These are phyloP conservation scores for Priocnemis perturbator DNA, from an alignment of 2,888 invertebrate species.

Conservation along the genomic window DNA sequence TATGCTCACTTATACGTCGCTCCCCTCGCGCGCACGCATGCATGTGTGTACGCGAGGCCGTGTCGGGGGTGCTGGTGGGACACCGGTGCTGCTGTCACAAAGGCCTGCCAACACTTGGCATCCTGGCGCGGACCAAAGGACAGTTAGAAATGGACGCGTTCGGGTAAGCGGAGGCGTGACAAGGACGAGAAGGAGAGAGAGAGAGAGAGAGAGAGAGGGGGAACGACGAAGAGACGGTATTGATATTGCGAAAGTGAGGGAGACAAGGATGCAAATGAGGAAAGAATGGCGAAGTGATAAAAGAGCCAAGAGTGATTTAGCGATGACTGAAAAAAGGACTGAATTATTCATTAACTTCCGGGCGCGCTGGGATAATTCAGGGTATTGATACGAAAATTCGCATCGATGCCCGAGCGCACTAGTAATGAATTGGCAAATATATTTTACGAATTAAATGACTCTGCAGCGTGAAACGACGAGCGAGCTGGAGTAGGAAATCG, in stretches of 20 bases:
- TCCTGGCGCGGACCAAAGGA: background rate
- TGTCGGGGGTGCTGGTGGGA: background rate
- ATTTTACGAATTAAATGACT: too few relatives aligned
- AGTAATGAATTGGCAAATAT: too few relatives aligned
- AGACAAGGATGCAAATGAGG: constrained; percentile 4
- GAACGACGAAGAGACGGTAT: constrained; percentile 4
- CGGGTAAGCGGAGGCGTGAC: background rate
- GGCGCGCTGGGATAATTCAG: too few relatives aligned
- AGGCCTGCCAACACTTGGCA: background rate
- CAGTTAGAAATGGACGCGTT: background rate
- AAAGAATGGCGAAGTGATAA: background rate
- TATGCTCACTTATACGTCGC: too few relatives aligned
- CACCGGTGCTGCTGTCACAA: background rate
- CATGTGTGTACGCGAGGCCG: too few relatives aligned
- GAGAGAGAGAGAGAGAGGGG: background rate
- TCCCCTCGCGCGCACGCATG: too few relatives aligned
- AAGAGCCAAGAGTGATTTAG: too few relatives aligned
- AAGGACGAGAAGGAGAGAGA: constrained; percentile 6
- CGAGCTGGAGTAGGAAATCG: too few relatives aligned
- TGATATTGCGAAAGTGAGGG: constrained; percentile 3
- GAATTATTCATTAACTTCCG: background rate
- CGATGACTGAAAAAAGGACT: too few relatives aligned
- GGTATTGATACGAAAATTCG: too few relatives aligned
- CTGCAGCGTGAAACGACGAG: too few relatives aligned
- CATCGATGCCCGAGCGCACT: too few relatives aligned